Percentiles rank a stretch among this genome's conserved stretches.
phyloP scores from a whole-genome alignment of 2,113 vertebrate species.

The Cricetomys ansorgei region DNA sequence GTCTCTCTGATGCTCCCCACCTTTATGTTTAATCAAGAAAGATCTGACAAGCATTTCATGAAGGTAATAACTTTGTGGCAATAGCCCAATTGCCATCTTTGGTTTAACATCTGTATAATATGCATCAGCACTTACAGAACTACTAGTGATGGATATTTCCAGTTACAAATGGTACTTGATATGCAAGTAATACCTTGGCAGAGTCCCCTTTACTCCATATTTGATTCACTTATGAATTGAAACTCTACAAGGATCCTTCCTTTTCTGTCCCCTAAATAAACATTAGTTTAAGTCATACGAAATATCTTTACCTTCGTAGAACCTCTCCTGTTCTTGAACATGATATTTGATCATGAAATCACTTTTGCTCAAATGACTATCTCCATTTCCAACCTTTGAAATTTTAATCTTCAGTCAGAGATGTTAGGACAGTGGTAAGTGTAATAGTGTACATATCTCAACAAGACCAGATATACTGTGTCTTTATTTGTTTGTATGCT shows the following conservation, averaged over 20 bases:
- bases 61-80: neutral
- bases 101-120: neutral
- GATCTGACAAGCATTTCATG: neutral
- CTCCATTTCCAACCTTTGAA: neutral
- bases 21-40: neutral
- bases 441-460: neutral
- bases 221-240: neutral
- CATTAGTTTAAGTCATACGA: neutral
- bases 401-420: neutral
- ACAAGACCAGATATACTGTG: neutral
- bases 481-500: neutral
- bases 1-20: neutral
- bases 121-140: neutral
- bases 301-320: neutral
- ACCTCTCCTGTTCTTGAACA: neutral
- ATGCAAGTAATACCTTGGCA: neutral
- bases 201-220: accelerated
- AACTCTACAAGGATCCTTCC: neutral
- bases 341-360: neutral
- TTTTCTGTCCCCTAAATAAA: neutral
- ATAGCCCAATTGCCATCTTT: neutral
- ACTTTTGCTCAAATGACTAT: neutral
- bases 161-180: neutral
- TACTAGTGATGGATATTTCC: neutral
- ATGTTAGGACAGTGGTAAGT: neutral